Conservation (phyloP, 2,797 vertebrate species). For the Lutjanus argentimaculatus region DNA sequence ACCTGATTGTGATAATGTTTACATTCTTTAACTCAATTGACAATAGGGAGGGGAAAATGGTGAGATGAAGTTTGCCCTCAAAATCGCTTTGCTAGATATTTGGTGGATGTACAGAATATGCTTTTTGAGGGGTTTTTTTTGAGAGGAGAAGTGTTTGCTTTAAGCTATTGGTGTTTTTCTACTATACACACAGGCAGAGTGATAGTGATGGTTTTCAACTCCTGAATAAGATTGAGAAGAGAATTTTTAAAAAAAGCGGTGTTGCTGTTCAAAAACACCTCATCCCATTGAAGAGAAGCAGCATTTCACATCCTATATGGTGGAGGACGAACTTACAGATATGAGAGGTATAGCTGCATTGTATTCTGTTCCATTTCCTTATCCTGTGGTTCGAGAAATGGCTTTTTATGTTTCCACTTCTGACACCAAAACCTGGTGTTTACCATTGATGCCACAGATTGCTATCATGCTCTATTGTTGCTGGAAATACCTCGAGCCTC, state of each 20-base stretch:
- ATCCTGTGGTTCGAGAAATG: slow-evolving; percentile 13
- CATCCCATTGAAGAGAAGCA: neutral
- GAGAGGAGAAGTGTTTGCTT: neutral
- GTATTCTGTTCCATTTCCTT: neutral
- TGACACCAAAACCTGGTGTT: slow-evolving; percentile 32
- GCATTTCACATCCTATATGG: slow-evolving; percentile 1
- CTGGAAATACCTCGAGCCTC: slow-evolving; percentile 18
- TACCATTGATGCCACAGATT: slow-evolving; percentile 20
- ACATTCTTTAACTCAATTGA: neutral
- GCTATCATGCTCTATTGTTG: neutral
- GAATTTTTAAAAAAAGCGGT: neutral
- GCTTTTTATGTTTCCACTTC: slow-evolving; percentile 7
- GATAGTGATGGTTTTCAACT: slow-evolving; percentile 23
- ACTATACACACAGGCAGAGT: neutral
- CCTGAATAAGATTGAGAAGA: slow-evolving; percentile 1
- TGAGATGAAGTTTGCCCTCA: neutral
- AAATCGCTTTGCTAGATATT: neutral
- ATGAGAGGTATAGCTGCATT: neutral
- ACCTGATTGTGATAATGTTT: neutral
- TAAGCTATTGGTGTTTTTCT: neutral
- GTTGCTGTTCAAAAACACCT: slow-evolving; percentile 27
- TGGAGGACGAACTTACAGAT: neutral
- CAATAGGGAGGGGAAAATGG: too few species aligned
- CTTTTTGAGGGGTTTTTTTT: slow-evolving; percentile 2
- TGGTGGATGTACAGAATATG: neutral